These are phyloP conservation scores for Mesocricetus auratus DNA, from an alignment of 2,113 vertebrate species.

Conservation along the genomic window DNA sequence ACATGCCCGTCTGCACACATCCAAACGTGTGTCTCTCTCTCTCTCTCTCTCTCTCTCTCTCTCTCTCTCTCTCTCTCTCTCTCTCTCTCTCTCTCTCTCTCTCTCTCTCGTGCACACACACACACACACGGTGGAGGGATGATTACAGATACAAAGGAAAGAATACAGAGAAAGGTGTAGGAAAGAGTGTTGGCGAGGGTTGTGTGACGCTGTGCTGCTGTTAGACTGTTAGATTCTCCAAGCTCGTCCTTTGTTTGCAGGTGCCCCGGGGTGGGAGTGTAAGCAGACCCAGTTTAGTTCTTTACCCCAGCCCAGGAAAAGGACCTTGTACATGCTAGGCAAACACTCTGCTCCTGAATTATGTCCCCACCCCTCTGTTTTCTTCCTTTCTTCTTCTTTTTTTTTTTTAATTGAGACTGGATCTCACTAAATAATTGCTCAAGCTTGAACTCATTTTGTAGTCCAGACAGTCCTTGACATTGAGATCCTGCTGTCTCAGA, in stretches of 20 bases:
- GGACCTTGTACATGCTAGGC: not conserved
- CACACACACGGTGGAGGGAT: too few relatives aligned
- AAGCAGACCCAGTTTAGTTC: not conserved
- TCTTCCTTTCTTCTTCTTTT: not conserved
- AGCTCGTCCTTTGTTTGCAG: not conserved
- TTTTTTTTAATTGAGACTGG: not conserved
- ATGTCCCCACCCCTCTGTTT: not conserved
- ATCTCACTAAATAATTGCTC: not conserved
- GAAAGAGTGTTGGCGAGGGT: not conserved
- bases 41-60: too few relatives aligned
- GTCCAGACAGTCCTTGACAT: not conserved
- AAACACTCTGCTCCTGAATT: not conserved
- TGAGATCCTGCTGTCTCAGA: not conserved
- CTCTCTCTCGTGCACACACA: too few relatives aligned
- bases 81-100: too few relatives aligned
- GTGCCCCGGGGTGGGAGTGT: not conserved
- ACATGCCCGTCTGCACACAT: not conserved
- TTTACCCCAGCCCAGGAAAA: not conserved
- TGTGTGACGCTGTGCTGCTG: accelerated
- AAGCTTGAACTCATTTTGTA: not conserved
- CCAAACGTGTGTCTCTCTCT: too few relatives aligned
- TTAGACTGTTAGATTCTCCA: not conserved
- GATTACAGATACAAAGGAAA: not conserved
- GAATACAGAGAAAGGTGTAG: not conserved
- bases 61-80: too few relatives aligned